phyloP scores from a whole-genome alignment of 2,888 invertebrate genomes.

The Synergus japonicus region DNA sequence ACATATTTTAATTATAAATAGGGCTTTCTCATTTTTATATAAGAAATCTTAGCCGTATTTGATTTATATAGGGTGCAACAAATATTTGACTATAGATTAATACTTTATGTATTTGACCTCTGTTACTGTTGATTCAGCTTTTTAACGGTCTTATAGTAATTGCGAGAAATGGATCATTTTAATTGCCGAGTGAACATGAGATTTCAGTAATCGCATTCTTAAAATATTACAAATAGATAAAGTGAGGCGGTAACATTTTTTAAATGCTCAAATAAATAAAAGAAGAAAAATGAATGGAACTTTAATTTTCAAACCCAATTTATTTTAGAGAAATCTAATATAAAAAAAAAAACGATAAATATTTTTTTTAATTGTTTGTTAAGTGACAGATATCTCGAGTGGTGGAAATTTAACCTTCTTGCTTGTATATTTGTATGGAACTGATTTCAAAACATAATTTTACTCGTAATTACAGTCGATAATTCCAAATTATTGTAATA shows the following conservation, averaged over 20 bases:
- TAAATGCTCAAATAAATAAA: background rate
- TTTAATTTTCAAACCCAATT: background rate
- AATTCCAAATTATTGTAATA: background rate
- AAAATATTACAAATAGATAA: background rate
- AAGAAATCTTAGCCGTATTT: background rate
- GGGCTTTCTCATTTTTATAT: background rate
- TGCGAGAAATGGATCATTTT: slow-evolving; percentile 1
- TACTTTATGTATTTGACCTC: slow-evolving; percentile 27
- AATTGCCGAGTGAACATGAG: background rate
- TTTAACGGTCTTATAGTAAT: slow-evolving; percentile 16
- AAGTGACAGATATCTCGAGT: background rate
- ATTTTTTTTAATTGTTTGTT: background rate
- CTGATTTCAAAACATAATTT: background rate
- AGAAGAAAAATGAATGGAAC: background rate
- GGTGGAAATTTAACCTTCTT: background rate
- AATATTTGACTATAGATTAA: background rate
- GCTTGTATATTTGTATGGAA: background rate
- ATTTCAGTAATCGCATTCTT: slow-evolving; percentile 45
- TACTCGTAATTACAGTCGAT: background rate
- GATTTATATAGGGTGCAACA: background rate
- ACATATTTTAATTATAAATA: too few species aligned
- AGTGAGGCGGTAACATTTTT: background rate
- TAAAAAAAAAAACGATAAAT: background rate
- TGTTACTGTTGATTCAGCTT: slow-evolving; percentile 16
- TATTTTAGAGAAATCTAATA: background rate